Evolutionary conservation across 2,888 invertebrate species (phyloP), one percentile per base, ranked within the genome.

Genomic region (Poecilobothrus nobilitatus): DNA sequence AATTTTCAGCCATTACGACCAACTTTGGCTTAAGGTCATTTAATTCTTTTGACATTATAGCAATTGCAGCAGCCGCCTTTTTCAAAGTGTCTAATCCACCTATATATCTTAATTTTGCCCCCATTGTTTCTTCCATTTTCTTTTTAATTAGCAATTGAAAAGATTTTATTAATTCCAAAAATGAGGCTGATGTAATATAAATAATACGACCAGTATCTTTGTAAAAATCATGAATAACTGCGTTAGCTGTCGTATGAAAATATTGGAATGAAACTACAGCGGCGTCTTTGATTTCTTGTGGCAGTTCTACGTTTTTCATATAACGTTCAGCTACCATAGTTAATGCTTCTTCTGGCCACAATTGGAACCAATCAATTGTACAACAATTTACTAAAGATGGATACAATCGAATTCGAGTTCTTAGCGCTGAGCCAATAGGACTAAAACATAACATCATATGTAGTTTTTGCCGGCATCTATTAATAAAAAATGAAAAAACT

Each of bases 281-380:
- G 12, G 88, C 84, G 0, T 82, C 76, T 7, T 91, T 84, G 18
- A 89, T 80, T 53, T 75, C 71, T 34, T 86, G 83, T 2, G 85
- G 84, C 0, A 89, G 86, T 65, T 86, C 84, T 63, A 91, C 82
- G 71, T 90, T 88, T 3, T 84, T 82, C 78, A 93, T 85, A 77
- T 91, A 92, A 78, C 90, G 88, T 64, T 83, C 80, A 0, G 91
- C 91, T n/a, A 91, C 91, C 75, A 94, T 94, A 84, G 91, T 89
- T 34, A 95, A 83, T 0, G 94, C 94, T 0, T 90, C 86, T 75
- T 90, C 88, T 0, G 94, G 94, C 94, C 94, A 95, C 68, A 90
- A 89, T 81, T 91, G 91, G 82, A 93, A 95, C 95, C 95, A 95
- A 81, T 95, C 94, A 73, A 95, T 94, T 3, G 95, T 94, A 79